These are phyloP conservation scores for Dendroctonus valens DNA, from an alignment of 1,140 invertebrate species.

Conservation along the genomic window DNA sequence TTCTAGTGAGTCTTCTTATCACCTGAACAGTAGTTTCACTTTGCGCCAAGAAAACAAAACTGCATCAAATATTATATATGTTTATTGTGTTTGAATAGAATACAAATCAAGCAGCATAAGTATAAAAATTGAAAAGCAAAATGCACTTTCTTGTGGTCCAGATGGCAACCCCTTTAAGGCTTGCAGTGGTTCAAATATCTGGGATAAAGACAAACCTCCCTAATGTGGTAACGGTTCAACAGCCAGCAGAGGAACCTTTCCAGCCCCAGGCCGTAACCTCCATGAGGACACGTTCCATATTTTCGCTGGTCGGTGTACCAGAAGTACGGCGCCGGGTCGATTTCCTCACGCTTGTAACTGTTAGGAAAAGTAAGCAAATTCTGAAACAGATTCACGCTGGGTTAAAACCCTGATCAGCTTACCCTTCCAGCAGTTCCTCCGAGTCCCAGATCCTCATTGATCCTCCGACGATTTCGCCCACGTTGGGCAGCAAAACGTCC, in stretches of 20 bases:
- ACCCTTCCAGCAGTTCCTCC: constrained; percentile 81
- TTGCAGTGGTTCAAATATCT: constrained; percentile 91
- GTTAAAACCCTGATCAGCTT: constrained; percentile 10
- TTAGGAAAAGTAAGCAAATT: constrained; percentile 17
- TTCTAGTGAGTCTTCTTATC: too few species aligned
- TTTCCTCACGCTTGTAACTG: constrained; percentile 81
- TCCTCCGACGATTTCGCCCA: constrained; percentile 99
- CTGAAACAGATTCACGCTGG: not conserved
- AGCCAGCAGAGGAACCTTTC: constrained; percentile 98
- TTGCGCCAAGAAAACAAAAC: too few species aligned
- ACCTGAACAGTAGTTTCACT: too few species aligned
- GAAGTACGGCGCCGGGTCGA: constrained; percentile 94
- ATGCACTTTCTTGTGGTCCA: too few species aligned
- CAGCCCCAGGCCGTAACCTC: constrained; percentile 96
- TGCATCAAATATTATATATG: too few species aligned
- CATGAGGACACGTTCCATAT: constrained; percentile 94
- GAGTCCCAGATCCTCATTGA: constrained; percentile 97
- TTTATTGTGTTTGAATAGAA: too few species aligned
- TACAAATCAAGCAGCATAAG: too few species aligned
- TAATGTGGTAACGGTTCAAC: constrained; percentile 91
- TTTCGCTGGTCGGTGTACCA: constrained; percentile 99
- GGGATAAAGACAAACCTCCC: constrained; percentile 96
- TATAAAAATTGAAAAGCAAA: too few species aligned
- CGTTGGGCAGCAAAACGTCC: constrained; percentile 94
- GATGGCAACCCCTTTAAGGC: constrained; percentile 61